Conservation (phyloP, 2,888 invertebrate species). For the Cotesia congregata region DNA sequence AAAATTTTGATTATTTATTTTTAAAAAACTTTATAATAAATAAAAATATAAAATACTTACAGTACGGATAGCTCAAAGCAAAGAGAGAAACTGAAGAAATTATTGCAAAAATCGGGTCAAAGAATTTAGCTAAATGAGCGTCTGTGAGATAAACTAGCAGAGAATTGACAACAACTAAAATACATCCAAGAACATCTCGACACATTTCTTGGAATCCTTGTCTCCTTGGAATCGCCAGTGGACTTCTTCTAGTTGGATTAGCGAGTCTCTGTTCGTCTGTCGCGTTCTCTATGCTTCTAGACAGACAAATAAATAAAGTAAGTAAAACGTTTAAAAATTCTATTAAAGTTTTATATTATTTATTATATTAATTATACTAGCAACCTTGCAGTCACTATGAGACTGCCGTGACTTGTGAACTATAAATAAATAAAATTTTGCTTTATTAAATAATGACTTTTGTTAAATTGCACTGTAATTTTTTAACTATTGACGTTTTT, state of each 20-base stretch:
- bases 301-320: not conserved
- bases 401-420: no score
- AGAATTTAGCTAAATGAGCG: conserved; percentile 77
- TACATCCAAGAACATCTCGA: conserved; percentile 78
- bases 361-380: no score
- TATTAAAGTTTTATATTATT: no score
- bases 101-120: conserved; percentile 84
- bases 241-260: conserved; percentile 54
- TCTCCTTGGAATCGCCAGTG: conserved; percentile 69
- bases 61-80: conserved; percentile 84
- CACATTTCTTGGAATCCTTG: conserved; percentile 76
- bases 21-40: not conserved
- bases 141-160: conserved; percentile 75
- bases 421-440: no score
- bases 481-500: no score
- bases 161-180: conserved; percentile 82
- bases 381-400: no score
- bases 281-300: conserved; percentile 41
- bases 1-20: conserved; percentile 16
- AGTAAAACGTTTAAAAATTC: not conserved
- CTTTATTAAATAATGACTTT: no score
- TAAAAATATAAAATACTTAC: conserved; percentile 73
- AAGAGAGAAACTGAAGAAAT: conserved; percentile 80
- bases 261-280: conserved; percentile 62
- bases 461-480: no score